A percentile compares a stretch with the other conserved stretches of the same genome.
Conservation (phyloP, 2,888 invertebrate genomes). For the Gymnoscelis rufifasciata region DNA sequence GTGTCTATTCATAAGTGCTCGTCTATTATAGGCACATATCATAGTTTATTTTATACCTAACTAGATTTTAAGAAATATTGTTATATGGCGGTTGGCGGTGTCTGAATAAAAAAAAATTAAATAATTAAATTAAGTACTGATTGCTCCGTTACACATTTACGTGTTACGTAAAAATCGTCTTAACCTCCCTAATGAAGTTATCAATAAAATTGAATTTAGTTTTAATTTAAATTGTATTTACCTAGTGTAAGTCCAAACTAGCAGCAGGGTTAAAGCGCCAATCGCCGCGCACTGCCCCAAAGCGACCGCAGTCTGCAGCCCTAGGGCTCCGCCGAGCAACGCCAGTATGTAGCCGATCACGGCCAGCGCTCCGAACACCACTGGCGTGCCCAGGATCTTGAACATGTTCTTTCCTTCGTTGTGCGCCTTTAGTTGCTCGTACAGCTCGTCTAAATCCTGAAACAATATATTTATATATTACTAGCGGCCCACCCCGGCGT, state of each 20-base stretch:
- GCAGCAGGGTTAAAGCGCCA: slow-evolving; percentile 84
- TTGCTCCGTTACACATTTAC: too few relatives aligned
- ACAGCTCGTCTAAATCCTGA: slow-evolving; percentile 91
- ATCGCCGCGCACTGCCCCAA: slow-evolving; percentile 87
- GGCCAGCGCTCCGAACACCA: slow-evolving; percentile 90
- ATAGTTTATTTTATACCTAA: too few relatives aligned
- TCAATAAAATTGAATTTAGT: not conserved
- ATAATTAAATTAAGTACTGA: too few relatives aligned
- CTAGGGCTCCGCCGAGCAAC: slow-evolving; percentile 87
- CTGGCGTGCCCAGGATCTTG: slow-evolving; percentile 95
- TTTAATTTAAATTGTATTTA: not conserved
- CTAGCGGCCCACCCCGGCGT: too few relatives aligned
- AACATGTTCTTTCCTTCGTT: slow-evolving; percentile 99
- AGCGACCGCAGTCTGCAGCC: slow-evolving; percentile 87
- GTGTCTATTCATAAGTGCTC: too few relatives aligned
- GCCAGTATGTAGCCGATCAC: slow-evolving; percentile 90
- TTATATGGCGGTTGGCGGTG: too few relatives aligned
- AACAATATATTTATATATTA: too few relatives aligned
- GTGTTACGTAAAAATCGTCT: too few relatives aligned
- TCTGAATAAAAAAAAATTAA: too few relatives aligned
- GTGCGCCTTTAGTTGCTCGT: slow-evolving; percentile 89
- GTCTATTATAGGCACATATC: too few relatives aligned
- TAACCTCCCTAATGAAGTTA: too few relatives aligned
- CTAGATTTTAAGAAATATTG: too few relatives aligned
- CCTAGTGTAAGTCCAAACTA: slow-evolving; percentile 89